Evolutionary conservation across 1,140 invertebrate species (phyloP).

Genomic region (Mesaphorura yosii): DNA sequence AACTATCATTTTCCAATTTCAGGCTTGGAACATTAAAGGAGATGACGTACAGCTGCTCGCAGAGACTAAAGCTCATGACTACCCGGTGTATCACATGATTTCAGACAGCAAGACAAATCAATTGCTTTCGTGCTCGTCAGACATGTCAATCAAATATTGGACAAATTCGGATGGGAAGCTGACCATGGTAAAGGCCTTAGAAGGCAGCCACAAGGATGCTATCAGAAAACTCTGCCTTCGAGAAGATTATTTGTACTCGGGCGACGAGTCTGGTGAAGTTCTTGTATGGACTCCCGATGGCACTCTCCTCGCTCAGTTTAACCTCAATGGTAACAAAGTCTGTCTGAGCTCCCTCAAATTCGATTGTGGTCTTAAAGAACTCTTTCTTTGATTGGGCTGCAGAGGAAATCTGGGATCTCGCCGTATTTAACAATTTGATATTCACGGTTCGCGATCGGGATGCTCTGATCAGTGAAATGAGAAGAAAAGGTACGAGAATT

Average conservation of each 20-base stretch:
- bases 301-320: constrained; percentile 20
- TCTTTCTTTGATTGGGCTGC: constrained; percentile 33
- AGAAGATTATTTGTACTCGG: not conserved
- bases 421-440: constrained; percentile 35
- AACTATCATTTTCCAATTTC: not conserved
- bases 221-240: not conserved
- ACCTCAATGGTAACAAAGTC: not conserved
- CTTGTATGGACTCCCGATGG: no score
- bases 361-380: constrained; percentile 32
- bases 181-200: not conserved
- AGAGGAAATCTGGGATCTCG: constrained; percentile 40
- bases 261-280: constrained; percentile 31
- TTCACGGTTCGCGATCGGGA: constrained; percentile 40
- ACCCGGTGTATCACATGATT: not conserved
- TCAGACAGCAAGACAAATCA: not conserved
- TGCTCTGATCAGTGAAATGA: constrained; percentile 39
- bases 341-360: not conserved
- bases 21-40: constrained; percentile 1
- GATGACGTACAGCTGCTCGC: not conserved
- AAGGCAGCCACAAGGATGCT: not conserved
- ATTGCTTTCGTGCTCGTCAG: not conserved
- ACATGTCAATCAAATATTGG: not conserved
- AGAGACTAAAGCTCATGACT: not conserved
- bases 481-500: constrained; percentile 8
- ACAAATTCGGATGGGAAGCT: not conserved